A percentile compares a stretch with the other conserved stretches of the same genome.
Evolutionary conservation across 2,797 vertebrate species (phyloP).

Genomic region (Rhinella marina): DNA sequence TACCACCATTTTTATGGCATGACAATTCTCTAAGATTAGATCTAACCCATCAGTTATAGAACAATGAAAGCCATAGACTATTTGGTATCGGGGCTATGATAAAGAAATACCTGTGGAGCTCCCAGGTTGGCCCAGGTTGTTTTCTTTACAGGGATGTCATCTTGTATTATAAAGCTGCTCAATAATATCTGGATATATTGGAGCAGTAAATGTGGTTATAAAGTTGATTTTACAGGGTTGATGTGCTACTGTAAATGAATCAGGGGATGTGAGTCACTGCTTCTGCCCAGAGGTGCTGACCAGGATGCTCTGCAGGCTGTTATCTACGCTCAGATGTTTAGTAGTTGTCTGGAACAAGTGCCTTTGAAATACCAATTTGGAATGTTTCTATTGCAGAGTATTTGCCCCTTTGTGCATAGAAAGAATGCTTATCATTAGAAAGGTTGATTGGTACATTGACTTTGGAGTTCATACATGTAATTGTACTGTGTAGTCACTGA

Average conservation of each 20-base stretch:
- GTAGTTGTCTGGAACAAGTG: neutral
- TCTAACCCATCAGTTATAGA: neutral
- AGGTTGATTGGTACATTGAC: neutral
- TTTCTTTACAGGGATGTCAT: neutral
- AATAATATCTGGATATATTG: neutral
- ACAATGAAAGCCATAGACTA: neutral
- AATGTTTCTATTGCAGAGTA: neutral
- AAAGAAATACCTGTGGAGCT: neutral
- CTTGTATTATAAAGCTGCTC: neutral
- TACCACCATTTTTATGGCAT: no score
- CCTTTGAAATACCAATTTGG: neutral
- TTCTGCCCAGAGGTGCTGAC: conserved; percentile 23
- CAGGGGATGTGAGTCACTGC: conserved; percentile 32
- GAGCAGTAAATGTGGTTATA: neutral
- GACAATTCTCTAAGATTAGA: no score
- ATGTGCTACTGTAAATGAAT: conserved; percentile 37
- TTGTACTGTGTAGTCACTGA: no score
- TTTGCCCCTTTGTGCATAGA: neutral
- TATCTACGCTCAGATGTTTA: neutral
- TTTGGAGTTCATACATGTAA: neutral
- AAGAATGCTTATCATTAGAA: no score
- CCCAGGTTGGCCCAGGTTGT: neutral
- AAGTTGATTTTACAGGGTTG: neutral
- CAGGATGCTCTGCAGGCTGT: conserved; percentile 29
- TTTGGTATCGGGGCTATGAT: neutral